These are phyloP conservation scores for Porites divaricata DNA, from an alignment of 92 coral and sea anemone species.

Conservation along the genomic window DNA sequence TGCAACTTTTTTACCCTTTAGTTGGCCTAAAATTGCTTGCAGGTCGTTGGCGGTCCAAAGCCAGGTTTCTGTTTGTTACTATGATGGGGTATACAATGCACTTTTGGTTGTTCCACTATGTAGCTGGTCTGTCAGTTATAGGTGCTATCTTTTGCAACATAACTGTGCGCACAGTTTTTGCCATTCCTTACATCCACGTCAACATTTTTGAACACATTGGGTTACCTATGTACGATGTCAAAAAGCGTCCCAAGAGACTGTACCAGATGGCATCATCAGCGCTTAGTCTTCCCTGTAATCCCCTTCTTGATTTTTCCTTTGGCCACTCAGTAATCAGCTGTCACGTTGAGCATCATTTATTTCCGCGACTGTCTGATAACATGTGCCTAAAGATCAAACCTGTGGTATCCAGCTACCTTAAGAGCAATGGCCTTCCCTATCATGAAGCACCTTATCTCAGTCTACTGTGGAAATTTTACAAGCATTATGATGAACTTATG, in stretches of 20 bases:
- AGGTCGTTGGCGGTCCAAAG: constrained; percentile 56
- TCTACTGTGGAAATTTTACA: constrained; percentile 73
- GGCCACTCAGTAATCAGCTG: constrained; percentile 86
- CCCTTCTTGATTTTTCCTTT: constrained; percentile 84
- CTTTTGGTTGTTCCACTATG: constrained; percentile 65
- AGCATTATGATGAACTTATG: constrained; percentile 88
- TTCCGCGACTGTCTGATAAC: constrained; percentile 94
- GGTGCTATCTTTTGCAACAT: constrained; percentile 77
- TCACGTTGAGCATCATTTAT: constrained; percentile 92
- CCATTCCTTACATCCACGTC: constrained; percentile 86
- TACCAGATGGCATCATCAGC: constrained; percentile 82
- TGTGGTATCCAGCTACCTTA: constrained; percentile 80
- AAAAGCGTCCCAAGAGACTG: constrained; percentile 75
- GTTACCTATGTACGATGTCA: constrained; percentile 82
- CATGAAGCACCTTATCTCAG: constrained; percentile 74
- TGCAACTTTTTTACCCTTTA: constrained; percentile 65
- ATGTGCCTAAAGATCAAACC: constrained; percentile 94
- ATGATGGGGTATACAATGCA: constrained; percentile 62
- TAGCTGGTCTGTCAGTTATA: constrained; percentile 71
- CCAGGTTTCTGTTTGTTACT: constrained; percentile 37
- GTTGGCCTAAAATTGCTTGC: constrained; percentile 63
- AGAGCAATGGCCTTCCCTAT: constrained; percentile 82
- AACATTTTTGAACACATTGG: constrained; percentile 96
- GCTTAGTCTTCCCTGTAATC: constrained; percentile 81
- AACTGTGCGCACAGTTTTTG: constrained; percentile 59